Base-by-base conservation (phyloP, 2,113 vertebrate genomes). In the Stigmatopora nigra region DNA sequence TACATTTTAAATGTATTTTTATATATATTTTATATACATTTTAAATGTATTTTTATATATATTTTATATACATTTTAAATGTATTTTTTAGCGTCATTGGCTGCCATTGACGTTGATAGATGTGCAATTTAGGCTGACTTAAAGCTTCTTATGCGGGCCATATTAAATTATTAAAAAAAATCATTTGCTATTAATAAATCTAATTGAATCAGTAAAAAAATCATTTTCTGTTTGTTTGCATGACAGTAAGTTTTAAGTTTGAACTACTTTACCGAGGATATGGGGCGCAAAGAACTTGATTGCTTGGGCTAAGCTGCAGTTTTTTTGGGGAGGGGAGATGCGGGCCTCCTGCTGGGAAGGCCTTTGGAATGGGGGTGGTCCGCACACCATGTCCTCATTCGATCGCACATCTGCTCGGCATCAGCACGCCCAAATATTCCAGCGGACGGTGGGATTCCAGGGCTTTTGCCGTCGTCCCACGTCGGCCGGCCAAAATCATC, bases 381-480 rank as follows among this genome's bases (percentile, higher is more conserved):
- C 20, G 64, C 48, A 69, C 67, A 74, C 25, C 13, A 52, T 70
- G 73, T 75, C 65, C 77, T 73, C 61, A 71, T 82, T 70, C 69
- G 68, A 82, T 72, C 12, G 56, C 76, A 85, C 78, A 85, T 87
- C 84, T 85, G 87, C 75, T 80, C 63, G 36, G 72, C 70, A 86
- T 85, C 82, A 83, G 69, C 63, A 1, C 70, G 71, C 71, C 73
- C 73, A 77, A 63, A 77, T 63, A 72, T 70, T 70, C 5, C 58
- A 84, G 75, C 72, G n/a, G 12, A 71, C 55, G 62, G 63, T 5
- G 41, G 60, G 68, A 63, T 81, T 71, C 17, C 19, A 60, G 53
- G 63, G 69, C 59, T 72, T 79, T 64, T 36, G 22, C 53, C 8
- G 65, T 65, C 71, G 48, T 80, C 25, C 25, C 3, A 76, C 57